Percentiles rank a stretch among this genome's conserved stretches.
Evolutionary conservation across 2,888 invertebrate species (phyloP).

Genomic region (Escarpia spicata): DNA sequence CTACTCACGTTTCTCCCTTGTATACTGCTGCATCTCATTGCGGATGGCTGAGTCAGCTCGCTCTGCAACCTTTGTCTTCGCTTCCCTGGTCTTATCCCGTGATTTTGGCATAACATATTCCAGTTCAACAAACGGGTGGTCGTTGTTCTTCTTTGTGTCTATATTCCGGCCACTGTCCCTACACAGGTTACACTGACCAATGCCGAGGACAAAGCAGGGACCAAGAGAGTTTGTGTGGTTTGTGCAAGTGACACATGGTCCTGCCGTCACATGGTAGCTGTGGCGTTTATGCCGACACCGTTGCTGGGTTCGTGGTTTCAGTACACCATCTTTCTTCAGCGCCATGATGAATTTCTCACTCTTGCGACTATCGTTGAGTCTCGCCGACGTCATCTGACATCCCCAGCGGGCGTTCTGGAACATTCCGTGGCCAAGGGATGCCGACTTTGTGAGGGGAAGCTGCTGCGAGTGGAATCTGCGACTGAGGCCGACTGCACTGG

Average conservation of each 20-base stretch:
- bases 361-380: neutral
- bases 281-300: neutral
- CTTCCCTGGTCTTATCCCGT: neutral
- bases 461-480: neutral
- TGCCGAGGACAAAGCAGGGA: neutral
- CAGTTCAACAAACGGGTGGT: neutral
- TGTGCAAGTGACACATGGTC: neutral
- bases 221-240: neutral
- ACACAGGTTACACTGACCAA: neutral
- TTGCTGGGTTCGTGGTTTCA: neutral
- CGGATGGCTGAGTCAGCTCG: neutral
- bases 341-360: neutral
- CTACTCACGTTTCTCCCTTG: neutral
- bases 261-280: neutral
- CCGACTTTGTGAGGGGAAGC: neutral
- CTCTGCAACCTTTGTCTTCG: neutral
- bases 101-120: neutral
- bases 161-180: slow-evolving; percentile 1
- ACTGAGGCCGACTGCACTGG: neutral
- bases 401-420: neutral
- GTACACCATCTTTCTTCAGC: neutral
- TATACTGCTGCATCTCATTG: neutral
- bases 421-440: neutral
- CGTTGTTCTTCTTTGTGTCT: neutral
- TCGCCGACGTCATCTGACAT: neutral